These are phyloP conservation scores for Agrotis puta DNA, from an alignment of 2,888 invertebrate species.

Conservation along the genomic window DNA sequence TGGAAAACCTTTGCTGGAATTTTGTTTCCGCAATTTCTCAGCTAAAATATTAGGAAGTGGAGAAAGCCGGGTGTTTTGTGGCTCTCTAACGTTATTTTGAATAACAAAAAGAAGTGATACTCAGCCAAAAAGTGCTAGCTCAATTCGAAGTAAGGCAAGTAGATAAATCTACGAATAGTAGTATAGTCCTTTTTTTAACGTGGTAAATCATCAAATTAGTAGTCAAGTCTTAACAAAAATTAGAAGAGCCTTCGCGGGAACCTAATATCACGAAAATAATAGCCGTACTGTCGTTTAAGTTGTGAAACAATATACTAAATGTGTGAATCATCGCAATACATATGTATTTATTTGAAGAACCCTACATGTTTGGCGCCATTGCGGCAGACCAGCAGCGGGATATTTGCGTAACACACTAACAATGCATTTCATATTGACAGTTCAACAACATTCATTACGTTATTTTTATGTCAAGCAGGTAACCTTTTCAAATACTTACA, in stretches of 20 bases:
- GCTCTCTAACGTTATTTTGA: not conserved
- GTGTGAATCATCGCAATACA: constrained; percentile 27
- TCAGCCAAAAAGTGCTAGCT: not conserved
- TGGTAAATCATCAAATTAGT: no score
- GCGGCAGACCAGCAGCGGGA: not conserved
- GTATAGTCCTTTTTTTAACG: no score
- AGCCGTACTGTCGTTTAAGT: not conserved
- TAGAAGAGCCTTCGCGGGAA: not conserved
- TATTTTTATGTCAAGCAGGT: no score
- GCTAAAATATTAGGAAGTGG: not conserved
- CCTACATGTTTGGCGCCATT: not conserved
- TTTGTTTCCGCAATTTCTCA: not conserved
- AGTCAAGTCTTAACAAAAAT: not conserved
- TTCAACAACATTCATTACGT: no score
- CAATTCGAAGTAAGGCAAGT: not conserved
- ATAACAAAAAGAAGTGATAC: not conserved
- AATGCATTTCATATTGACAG: no score
- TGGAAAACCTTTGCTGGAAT: not conserved
- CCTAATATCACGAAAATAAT: no score
- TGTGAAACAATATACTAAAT: constrained; percentile 14
- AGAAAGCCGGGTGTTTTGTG: not conserved
- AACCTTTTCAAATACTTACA: no score
- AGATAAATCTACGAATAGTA: not conserved
- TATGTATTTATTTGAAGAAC: constrained; percentile 8
- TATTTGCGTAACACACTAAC: no score